Percentiles rank a stretch among this genome's conserved stretches.
Evolutionary conservation across 2,888 invertebrate genomes (phyloP).

Genomic region (Amblyjoppa fuscipennis): DNA sequence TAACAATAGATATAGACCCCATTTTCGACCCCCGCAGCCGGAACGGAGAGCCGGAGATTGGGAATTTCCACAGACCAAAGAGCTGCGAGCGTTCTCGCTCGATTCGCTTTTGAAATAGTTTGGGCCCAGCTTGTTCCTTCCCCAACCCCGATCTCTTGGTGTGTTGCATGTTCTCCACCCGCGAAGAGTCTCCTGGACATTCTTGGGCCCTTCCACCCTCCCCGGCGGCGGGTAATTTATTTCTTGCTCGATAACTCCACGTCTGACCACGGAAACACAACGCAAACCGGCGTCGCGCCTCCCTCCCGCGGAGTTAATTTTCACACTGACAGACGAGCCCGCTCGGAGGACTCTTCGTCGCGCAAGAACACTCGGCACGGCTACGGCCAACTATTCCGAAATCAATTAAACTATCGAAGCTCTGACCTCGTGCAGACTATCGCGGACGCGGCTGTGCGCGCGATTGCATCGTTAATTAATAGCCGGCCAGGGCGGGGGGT

Average conservation of each 20-base stretch:
- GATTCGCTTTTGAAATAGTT: slow-evolving; percentile 48
- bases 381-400: slow-evolving; percentile 80
- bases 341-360: slow-evolving; percentile 25
- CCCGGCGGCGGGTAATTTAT: slow-evolving; percentile 79
- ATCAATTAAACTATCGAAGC: slow-evolving; percentile 82
- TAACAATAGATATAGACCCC: slow-evolving; percentile 13
- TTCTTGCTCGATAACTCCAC: slow-evolving; percentile 81
- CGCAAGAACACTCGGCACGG: slow-evolving; percentile 47
- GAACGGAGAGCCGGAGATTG: slow-evolving; percentile 12
- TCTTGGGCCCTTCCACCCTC: slow-evolving; percentile 72
- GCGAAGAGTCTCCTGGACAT: slow-evolving; percentile 71
- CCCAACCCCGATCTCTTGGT: not conserved
- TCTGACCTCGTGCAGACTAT: slow-evolving; percentile 43
- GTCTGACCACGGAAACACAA: slow-evolving; percentile 77
- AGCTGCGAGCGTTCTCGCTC: slow-evolving; percentile 8
- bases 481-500: slow-evolving; percentile 26
- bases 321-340: slow-evolving; percentile 41
- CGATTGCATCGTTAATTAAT: slow-evolving; percentile 81
- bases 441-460: slow-evolving; percentile 37
- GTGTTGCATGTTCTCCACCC: not conserved
- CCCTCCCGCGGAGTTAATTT: slow-evolving; percentile 56
- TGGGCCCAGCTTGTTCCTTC: slow-evolving; percentile 3
- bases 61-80: slow-evolving; percentile 14
- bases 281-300: slow-evolving; percentile 62
- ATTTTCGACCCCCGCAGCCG: not conserved